Base-by-base conservation (phyloP, 2,797 vertebrate genomes). In the Apogon talboti region DNA sequence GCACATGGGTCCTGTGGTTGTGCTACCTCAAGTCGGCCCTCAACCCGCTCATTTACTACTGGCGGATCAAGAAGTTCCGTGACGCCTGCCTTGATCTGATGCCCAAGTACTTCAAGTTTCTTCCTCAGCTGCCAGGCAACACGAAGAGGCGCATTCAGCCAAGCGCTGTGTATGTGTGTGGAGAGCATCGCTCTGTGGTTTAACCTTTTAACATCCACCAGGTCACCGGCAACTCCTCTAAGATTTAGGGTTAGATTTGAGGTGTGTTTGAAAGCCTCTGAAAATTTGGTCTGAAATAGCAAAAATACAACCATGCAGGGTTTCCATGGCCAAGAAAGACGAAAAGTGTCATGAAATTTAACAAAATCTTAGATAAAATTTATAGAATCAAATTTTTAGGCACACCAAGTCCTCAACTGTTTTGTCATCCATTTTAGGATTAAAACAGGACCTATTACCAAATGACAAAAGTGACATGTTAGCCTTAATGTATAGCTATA, bases 21-120 rank as follows among this genome's bases (percentile, higher is more conserved):
- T 98, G 96, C 96, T 99, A 99, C 96, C 96, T 99, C 95, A 99
- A 99, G 92, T 98, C 98, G 46, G 98, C 98, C 69, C 95, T 99
- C 85, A 99, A 99, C 86, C 98, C 98, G 6, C 93, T 99, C 62
- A 98, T 99, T 78, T 99, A 99, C 93, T 99, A 99, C 94, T 99
- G 98, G 96, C 95, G 98, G 82, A 99, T 99, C 88, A 98, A 97
- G 93, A 99, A 99, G 90, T 99, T 99, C 81, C 96, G 98, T 0
- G 96, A 97, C 0, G 96, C 97, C 83, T 99, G 98, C 91, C 93
- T 98, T 44, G 97, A 98, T 79, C 91, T 99, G 84, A 96, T 98
- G 95, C 97, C 97, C 79, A 97, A 95, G 83, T 97, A 97, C 91
- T 96, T 98, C 81, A 98, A 96, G 91, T 96, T 96, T 90, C 92